Evolutionary conservation across 2,797 vertebrate genomes (phyloP), one percentile per base, ranked within the genome.

Genomic region (Thalassophryne amazonica): DNA sequence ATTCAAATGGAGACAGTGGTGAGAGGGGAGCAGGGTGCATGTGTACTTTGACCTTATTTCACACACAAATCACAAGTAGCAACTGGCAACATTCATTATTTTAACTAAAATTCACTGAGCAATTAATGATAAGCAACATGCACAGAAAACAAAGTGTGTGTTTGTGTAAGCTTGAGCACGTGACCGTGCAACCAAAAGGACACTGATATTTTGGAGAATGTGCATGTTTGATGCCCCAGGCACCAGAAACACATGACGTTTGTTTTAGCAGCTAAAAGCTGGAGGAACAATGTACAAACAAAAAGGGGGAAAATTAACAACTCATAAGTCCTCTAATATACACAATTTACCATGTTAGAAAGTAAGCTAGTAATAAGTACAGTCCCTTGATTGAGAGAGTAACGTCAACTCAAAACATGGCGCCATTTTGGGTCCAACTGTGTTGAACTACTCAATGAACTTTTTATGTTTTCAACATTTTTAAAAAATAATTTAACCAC

Each of bases 1-100:
- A 80, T 76, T 82, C 62, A 28, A 52, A 83, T 86, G 79, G 69
- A 65, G 66, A 83, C 73, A 69, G 25, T 76, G 34, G 30, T 72
- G 70, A 78, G 79, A 83, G 81, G 76, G 78, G 57, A 85, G 80
- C 86, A 85, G 78, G 67, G 66, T 18, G 27, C 59, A 36, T 5
- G 5, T 46, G 33, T 19, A 55, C 6, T 35, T 30, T 38, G 50
- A 8, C 12, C 12, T 25, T 17, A 17, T 7, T 32, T 36, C 5
- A 22, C 6, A 19, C 19, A 39, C 3, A 12, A 4, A 3, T 14
- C 2, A 2, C 9, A 23, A 15, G 10, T 3, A 9, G 16, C 13
- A 2, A 34, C 8, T 10, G 12, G 19, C 12, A 12, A 1, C 17
- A 7, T 18, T 30, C 10, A 7, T 29, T n/a, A n/a, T n/a, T n/a